phyloP scores from a whole-genome alignment of 92 coral and sea anemone genomes.

The Epizoanthus ramosus region DNA sequence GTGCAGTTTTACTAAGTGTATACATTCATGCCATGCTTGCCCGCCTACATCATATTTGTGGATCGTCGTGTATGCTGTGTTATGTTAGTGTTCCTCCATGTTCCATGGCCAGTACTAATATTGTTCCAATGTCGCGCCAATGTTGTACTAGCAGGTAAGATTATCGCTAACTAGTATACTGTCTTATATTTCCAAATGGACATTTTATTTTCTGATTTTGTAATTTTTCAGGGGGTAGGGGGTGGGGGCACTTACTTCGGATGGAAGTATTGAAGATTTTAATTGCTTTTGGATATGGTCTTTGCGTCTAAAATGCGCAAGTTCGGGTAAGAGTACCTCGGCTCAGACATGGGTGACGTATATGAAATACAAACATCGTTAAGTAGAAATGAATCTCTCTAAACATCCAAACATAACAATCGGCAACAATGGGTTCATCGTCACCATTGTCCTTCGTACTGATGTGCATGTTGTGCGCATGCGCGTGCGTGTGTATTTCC shows the following conservation, averaged over 20 bases:
- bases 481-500: background rate
- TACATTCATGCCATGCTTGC: background rate
- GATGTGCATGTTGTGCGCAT: background rate
- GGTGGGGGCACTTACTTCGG: too few relatives aligned
- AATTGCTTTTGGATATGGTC: too few relatives aligned
- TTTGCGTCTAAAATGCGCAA: too few relatives aligned
- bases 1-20: background rate
- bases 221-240: background rate
- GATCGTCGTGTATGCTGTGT: background rate
- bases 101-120: too few relatives aligned
- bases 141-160: conserved; percentile 23
- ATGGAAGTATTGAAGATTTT: too few relatives aligned
- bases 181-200: too few relatives aligned
- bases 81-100: background rate
- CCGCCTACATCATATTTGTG: background rate
- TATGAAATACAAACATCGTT: too few relatives aligned
- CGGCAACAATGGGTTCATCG: background rate
- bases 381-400: too few relatives aligned
- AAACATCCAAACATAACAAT: too few relatives aligned
- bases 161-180: background rate
- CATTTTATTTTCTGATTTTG: background rate
- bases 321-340: too few relatives aligned
- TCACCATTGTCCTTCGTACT: background rate
- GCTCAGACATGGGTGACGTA: too few relatives aligned
- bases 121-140: background rate